Percentiles rank a stretch among this genome's conserved stretches.
phyloP scores from a whole-genome alignment of 1,140 invertebrate species.

The Amphibalanus amphitrite region DNA sequence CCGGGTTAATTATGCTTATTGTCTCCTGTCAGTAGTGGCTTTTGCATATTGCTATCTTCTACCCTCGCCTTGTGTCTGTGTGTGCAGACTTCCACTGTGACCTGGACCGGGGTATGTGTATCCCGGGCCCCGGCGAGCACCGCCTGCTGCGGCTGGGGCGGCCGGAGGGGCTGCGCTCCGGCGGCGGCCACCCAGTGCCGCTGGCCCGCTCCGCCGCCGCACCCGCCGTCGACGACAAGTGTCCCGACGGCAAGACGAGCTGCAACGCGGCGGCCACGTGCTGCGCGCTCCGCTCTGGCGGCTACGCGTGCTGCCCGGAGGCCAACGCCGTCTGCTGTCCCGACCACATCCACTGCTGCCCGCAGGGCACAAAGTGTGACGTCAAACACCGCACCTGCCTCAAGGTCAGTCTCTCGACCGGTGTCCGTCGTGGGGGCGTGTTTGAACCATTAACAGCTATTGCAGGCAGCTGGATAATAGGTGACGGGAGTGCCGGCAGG shows the following conservation, averaged over 20 bases:
- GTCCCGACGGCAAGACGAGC: conserved; percentile 11
- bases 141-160: no score
- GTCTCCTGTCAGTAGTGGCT: no score
- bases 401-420: conserved; percentile 12
- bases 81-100: not conserved
- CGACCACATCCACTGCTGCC: conserved; percentile 21
- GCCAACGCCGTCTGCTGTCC: conserved; percentile 18
- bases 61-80: no score
- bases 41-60: no score
- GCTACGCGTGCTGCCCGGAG: conserved; percentile 20
- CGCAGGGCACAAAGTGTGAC: conserved; percentile 19
- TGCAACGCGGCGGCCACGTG: conserved; percentile 18
- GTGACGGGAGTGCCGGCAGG: no score
- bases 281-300: conserved; percentile 15
- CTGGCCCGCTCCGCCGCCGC: no score
- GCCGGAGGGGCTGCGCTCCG: no score
- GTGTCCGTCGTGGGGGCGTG: no score
- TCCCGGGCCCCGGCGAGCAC: not conserved
- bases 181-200: not conserved
- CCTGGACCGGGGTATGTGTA: not conserved
- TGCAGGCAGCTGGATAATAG: no score
- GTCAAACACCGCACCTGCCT: conserved; percentile 9
- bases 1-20: no score
- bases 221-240: not conserved
- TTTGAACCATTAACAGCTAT: no score